Conservation (phyloP, 2,113 vertebrate genomes). For the Riparia riparia region DNA sequence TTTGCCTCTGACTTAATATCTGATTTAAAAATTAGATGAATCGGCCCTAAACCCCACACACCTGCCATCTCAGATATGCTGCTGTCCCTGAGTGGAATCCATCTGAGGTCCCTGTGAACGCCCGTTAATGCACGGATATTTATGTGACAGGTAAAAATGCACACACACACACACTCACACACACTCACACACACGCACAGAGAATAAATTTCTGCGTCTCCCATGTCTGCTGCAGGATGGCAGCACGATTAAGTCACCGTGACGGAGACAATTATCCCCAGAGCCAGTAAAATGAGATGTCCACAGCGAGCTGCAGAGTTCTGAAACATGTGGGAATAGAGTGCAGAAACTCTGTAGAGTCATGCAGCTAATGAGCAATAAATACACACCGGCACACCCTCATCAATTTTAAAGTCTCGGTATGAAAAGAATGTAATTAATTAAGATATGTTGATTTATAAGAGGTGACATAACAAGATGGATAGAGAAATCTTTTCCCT, state of each 20-base stretch:
- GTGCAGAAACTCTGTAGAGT: conserved; percentile 16
- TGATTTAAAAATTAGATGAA: not conserved
- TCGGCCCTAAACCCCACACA: not conserved
- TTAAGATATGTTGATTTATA: conserved; percentile 57
- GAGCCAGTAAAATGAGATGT: conserved; percentile 63
- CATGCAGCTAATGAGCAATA: conserved; percentile 75
- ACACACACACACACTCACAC: not conserved
- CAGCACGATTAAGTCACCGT: conserved; percentile 17
- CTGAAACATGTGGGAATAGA: conserved; percentile 54
- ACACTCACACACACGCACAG: not conserved
- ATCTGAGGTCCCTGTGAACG: not conserved
- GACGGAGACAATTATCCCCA: conserved; percentile 34
- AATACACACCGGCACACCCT: conserved; percentile 73
- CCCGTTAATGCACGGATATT: not conserved
- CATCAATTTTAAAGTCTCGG: conserved; percentile 67
- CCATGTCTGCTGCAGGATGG: conserved; percentile 32
- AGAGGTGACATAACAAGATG: conserved; percentile 74
- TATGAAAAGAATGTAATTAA: conserved; percentile 66
- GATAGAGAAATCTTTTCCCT: conserved; percentile 73
- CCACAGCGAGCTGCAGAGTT: not conserved
- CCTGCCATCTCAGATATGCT: not conserved
- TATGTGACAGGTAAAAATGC: conserved; percentile 25
- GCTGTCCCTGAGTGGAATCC: not conserved
- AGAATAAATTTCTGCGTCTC: not conserved
- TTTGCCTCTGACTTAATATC: not conserved